Conservation (phyloP, 2,888 invertebrate genomes). For the Venustoraphidia nigricollis region DNA sequence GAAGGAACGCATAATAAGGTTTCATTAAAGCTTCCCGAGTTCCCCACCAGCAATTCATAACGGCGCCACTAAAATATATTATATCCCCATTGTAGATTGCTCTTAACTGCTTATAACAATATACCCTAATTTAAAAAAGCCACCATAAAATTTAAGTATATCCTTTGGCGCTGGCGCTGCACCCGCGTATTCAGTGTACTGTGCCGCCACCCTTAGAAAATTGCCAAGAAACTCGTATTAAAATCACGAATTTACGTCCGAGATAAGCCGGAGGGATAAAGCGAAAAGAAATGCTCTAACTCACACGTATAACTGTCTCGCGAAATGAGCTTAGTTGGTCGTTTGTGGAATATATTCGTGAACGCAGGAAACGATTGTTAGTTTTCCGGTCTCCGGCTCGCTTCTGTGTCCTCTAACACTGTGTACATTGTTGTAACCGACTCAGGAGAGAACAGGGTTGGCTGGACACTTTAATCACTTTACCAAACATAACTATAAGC, state of each 20-base stretch:
- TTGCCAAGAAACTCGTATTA: conserved; percentile 36
- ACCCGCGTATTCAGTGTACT: conserved; percentile 14
- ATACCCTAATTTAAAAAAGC: conserved; percentile 29
- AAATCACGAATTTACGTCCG: conserved; percentile 40
- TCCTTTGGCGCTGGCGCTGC: conserved; percentile 19
- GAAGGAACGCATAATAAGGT: background rate
- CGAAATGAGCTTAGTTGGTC: conserved; percentile 26
- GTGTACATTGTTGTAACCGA: too few species aligned
- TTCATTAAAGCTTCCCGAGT: background rate
- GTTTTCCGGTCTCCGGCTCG: background rate
- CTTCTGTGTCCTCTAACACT: too few species aligned
- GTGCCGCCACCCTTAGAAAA: conserved; percentile 20
- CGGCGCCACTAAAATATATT: background rate
- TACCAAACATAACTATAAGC: too few species aligned
- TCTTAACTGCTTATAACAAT: conserved; percentile 27
- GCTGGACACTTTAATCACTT: background rate
- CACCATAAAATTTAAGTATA: conserved; percentile 25
- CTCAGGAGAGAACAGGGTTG: background rate
- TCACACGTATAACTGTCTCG: conserved; percentile 28
- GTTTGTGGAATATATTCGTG: conserved; percentile 25
- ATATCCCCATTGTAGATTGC: conserved; percentile 18
- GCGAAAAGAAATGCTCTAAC: conserved; percentile 28
- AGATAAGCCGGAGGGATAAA: conserved; percentile 34
- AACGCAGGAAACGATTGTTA: conserved; percentile 8
- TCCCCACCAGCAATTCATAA: background rate